Evolutionary conservation across 2,888 invertebrate species (phyloP).

Genomic region (Alentia gelatinosa): DNA sequence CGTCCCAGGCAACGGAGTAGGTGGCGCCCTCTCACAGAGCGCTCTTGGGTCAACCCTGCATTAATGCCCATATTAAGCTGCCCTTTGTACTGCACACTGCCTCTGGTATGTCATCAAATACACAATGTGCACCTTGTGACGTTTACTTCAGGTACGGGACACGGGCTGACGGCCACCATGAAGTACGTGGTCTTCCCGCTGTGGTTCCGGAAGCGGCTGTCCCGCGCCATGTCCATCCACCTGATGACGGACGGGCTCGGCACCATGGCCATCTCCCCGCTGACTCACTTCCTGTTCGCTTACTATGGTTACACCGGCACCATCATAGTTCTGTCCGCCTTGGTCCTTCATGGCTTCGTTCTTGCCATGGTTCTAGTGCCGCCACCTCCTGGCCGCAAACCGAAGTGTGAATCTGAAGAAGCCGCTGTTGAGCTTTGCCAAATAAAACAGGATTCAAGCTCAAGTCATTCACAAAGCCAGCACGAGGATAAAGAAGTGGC

Average conservation of each 20-base stretch:
- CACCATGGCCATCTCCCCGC: neutral
- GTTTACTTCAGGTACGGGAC: conserved; percentile 2
- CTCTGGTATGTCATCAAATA: no score
- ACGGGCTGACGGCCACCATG: neutral
- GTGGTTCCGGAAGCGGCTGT: conserved; percentile 30
- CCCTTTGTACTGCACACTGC: no score
- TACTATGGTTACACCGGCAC: conserved; percentile 52
- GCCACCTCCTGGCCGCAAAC: no score
- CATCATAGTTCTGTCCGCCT: neutral
- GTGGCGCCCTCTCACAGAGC: no score
- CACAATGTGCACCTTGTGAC: no score
- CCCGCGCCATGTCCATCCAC: neutral
- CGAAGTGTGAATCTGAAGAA: no score
- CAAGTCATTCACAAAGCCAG: no score
- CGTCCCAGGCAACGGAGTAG: no score
- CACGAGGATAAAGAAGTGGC: neutral
- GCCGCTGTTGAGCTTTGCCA: no score
- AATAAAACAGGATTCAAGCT: no score
- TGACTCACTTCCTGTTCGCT: neutral
- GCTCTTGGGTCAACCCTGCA: no score
- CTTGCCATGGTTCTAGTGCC: neutral
- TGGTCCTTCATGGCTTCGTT: neutral
- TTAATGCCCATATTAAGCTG: no score
- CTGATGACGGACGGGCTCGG: conserved; percentile 10
- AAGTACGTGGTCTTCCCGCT: neutral